Percentiles rank a stretch among this genome's conserved stretches.
Conservation (phyloP, 2,797 vertebrate genomes). For the Squalus acanthias region DNA sequence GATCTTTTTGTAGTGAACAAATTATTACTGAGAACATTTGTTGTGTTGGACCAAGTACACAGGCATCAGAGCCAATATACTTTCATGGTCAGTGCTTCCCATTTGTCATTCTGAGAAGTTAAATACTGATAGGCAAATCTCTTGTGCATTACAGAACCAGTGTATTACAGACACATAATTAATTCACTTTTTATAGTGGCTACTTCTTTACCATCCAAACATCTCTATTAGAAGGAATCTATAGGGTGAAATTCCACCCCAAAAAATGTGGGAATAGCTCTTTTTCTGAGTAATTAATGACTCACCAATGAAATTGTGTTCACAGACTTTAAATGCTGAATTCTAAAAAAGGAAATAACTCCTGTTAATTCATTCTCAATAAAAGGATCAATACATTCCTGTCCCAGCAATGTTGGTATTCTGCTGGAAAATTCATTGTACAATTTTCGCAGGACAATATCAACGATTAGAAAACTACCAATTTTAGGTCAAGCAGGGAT, state of each 20-base stretch:
- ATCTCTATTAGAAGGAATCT: neutral
- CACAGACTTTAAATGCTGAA: neutral
- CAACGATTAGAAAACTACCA: neutral
- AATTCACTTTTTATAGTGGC: constrained; percentile 26
- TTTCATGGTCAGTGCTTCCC: constrained; percentile 61
- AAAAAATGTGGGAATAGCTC: neutral
- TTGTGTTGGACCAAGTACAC: constrained; percentile 40
- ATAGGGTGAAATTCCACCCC: neutral
- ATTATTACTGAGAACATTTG: constrained; percentile 43
- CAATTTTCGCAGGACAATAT: neutral
- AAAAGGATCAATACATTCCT: neutral
- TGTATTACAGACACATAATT: constrained; percentile 13
- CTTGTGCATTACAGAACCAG: constrained; percentile 45
- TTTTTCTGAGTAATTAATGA: neutral
- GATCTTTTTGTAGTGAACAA: constrained; percentile 44
- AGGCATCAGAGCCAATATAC: constrained; percentile 44
- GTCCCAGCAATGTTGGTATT: neutral
- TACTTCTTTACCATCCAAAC: neutral
- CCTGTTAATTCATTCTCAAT: neutral
- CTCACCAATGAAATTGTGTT: neutral
- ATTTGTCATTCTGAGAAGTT: constrained; percentile 65
- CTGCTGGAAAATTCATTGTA: neutral
- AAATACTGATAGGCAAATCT: constrained; percentile 64
- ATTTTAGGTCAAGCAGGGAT: neutral
- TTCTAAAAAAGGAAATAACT: neutral